These are phyloP conservation scores for Euura saliciscinereae DNA, from an alignment of 1,140 invertebrate genomes.

Conservation along the genomic window DNA sequence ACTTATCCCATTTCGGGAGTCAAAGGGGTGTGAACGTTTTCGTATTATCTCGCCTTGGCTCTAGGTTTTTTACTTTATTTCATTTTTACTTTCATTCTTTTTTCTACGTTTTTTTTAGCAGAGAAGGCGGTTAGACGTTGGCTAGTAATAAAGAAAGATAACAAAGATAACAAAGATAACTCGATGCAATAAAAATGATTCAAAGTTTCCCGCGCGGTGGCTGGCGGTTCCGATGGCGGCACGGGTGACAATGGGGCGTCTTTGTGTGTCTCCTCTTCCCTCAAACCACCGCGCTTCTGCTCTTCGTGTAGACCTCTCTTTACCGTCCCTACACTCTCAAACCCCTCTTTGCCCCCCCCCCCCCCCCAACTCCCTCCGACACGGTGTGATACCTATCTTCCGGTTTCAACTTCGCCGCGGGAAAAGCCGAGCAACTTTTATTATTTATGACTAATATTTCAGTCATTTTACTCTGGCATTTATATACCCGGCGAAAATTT, in stretches of 20 bases:
- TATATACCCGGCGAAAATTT: neutral
- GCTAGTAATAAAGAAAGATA: slow-evolving; percentile 36
- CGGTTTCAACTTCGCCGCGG: slow-evolving; percentile 59
- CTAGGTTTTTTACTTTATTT: too few relatives aligned
- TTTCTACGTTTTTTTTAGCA: neutral
- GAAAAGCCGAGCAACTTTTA: slow-evolving; percentile 60
- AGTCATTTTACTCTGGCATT: slow-evolving; percentile 29
- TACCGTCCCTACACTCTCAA: slow-evolving; percentile 34
- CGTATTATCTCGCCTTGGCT: slow-evolving; percentile 53
- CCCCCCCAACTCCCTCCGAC: slow-evolving; percentile 30
- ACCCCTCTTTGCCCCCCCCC: slow-evolving; percentile 29
- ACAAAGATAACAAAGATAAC: slow-evolving; percentile 59
- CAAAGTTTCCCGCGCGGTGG: slow-evolving; percentile 61
- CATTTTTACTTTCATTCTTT: too few relatives aligned
- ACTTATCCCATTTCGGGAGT: slow-evolving; percentile 62
- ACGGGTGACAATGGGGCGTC: slow-evolving; percentile 60
- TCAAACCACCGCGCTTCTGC: neutral
- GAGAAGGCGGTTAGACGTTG: slow-evolving; percentile 54
- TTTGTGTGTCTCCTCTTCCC: slow-evolving; percentile 48
- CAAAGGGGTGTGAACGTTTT: slow-evolving; percentile 62
- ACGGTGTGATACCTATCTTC: slow-evolving; percentile 62
- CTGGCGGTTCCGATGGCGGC: slow-evolving; percentile 61
- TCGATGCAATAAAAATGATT: slow-evolving; percentile 65
- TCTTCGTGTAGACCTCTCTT: slow-evolving; percentile 18
- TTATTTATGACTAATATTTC: slow-evolving; percentile 64